Evolutionary conservation across 2,797 vertebrate genomes (phyloP), one percentile per base, ranked within the genome.

Genomic region (Falco biarmicus): DNA sequence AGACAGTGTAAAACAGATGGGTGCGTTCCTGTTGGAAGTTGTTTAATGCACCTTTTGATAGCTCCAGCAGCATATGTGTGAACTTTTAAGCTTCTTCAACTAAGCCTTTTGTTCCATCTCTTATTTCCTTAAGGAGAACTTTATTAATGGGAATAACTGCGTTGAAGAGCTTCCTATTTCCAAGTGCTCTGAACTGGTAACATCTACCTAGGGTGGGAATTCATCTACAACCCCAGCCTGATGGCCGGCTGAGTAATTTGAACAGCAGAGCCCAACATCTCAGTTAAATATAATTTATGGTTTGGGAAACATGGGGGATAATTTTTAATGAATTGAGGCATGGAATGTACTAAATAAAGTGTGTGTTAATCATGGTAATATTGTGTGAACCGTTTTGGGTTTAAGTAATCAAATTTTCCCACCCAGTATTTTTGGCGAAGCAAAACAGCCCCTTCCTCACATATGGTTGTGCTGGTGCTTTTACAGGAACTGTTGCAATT

Each of bases 11-110:
- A 92, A 96, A 56, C 84, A 95, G 96, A 94, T 96, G 94, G 82
- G 96, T 91, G 85, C 74, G 12, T 97, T 97, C 75, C 80, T 79
- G 34, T 86, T 96, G 87, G 83, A 94, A 86, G 94, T 26, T 80
- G 64, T 89, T 94, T 95, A 95, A 89, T 90, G 96, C 84, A 80
- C 74, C n/a, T 94, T 95, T 92, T 94, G 87, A 48, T 82, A 93
- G 82, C 60, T 94, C 63, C 74, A 76, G 65, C 48, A 89, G 90
- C 90, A 91, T 91, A 94, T 57, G 82, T 65, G 26, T 92, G 93
- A 95, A 89, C 90, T 95, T 84, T 54, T 64, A 54, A 90, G 63
- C 37, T 68, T 69, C 82, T 93, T 96, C 86, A 91, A 43, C 45
- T 76, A 77, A 96, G 74, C 45, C 50, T 92, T 96, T 91, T 91